These are phyloP conservation scores for Hydrolagus affinis DNA, from an alignment of 2,113 vertebrate genomes.

Conservation along the genomic window DNA sequence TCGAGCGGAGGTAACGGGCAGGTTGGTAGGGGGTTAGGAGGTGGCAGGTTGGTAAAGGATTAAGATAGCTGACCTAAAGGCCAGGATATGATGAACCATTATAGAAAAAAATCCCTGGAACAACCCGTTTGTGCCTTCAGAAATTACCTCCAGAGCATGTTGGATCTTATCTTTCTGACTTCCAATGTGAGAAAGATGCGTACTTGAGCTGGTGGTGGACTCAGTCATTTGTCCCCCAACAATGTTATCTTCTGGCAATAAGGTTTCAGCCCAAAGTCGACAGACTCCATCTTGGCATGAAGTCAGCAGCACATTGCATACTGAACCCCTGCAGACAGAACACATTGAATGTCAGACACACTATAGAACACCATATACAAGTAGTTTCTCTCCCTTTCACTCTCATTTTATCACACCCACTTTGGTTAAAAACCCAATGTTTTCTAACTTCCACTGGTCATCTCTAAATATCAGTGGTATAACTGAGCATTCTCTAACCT, in stretches of 20 bases:
- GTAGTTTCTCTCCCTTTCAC: too few species aligned
- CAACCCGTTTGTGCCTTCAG: not conserved
- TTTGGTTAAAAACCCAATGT: not conserved
- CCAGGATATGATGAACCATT: too few species aligned
- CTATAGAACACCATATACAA: not conserved
- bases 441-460: not conserved
- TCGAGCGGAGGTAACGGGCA: too few species aligned
- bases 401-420: not conserved
- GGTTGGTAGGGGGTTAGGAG: too few species aligned
- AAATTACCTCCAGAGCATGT: constrained; percentile 83
- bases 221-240: constrained; percentile 91
- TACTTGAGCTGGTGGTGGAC: constrained; percentile 71
- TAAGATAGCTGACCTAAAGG: too few species aligned
- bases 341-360: not conserved
- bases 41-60: too few species aligned
- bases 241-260: constrained; percentile 86
- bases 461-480: not conserved
- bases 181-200: constrained; percentile 62
- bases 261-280: constrained; percentile 86
- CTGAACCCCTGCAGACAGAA: constrained; percentile 68
- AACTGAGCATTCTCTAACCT: constrained; percentile 50
- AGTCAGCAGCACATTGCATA: constrained; percentile 88
- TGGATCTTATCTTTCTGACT: constrained; percentile 90
- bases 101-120: too few species aligned
- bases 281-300: constrained; percentile 93